Conservation (phyloP, 37 sponge, comb jelly and placozoan species). For the Tethya wilhelma region DNA sequence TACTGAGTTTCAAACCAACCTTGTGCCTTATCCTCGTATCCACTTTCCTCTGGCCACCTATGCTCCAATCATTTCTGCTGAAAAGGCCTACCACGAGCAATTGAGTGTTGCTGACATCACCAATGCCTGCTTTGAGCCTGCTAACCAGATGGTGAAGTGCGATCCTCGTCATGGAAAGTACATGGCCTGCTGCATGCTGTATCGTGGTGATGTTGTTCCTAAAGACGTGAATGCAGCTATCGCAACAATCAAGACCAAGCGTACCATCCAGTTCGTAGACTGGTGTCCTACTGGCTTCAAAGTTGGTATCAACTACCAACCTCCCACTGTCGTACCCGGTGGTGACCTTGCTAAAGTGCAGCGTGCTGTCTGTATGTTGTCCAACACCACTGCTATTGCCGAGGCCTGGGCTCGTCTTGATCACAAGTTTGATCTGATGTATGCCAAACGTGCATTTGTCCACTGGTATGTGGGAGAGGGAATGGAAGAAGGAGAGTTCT, state of each 20-base stretch:
- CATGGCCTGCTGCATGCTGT: conserved; percentile 97
- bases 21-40: conserved; percentile 97
- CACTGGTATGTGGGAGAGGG: conserved; percentile 99
- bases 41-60: conserved; percentile 96
- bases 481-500: conserved; percentile 98
- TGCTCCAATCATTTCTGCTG: conserved; percentile 92
- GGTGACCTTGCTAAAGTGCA: conserved; percentile 96
- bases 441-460: conserved; percentile 98
- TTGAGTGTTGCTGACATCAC: conserved; percentile 90
- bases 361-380: conserved; percentile 97
- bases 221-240: conserved; percentile 97
- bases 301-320: conserved; percentile 99
- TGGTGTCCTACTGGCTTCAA: conserved; percentile 99
- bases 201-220: conserved; percentile 95
- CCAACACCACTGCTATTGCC: conserved; percentile 97
- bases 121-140: conserved; percentile 95
- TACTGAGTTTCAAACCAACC: conserved; percentile 97
- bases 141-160: conserved; percentile 97
- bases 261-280: conserved; percentile 97
- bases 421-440: conserved; percentile 98
- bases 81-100: conserved; percentile 86
- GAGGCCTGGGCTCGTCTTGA: conserved; percentile 99
- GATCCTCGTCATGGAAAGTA: conserved; percentile 97
- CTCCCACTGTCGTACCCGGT: conserved; percentile 94
- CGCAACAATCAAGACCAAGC: conserved; percentile 96